These are phyloP conservation scores for Meteorus sp. DNA, from an alignment of 1,140 invertebrate species.

Conservation along the genomic window DNA sequence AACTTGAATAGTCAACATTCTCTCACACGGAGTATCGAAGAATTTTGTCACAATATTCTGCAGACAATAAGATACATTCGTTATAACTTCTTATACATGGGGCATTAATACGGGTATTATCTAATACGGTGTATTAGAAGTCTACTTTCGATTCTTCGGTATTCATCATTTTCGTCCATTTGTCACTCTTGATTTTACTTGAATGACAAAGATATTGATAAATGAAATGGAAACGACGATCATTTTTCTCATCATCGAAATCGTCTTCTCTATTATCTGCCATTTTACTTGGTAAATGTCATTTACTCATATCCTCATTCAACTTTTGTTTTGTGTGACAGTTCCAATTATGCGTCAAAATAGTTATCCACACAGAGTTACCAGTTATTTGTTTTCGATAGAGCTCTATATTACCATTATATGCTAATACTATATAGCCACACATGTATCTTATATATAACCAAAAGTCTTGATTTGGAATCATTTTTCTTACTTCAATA, in stretches of 20 bases:
- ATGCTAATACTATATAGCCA: no score
- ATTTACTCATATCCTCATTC: no score
- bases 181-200: conserved; percentile 68
- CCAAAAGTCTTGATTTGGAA: no score
- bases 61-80: conserved; percentile 23
- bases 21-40: conserved; percentile 63
- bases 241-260: conserved; percentile 41
- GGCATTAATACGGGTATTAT: neutral
- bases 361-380: no score
- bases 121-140: neutral
- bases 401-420: no score
- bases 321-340: no score
- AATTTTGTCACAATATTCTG: conserved; percentile 66
- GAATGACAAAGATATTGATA: conserved; percentile 44
- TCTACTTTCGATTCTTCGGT: conserved; percentile 66
- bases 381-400: no score
- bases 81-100: neutral
- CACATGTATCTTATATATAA: no score
- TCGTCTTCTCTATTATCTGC: no score
- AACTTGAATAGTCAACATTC: conserved; percentile 62
- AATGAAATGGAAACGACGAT: conserved; percentile 47
- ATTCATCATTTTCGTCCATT: conserved; percentile 75
- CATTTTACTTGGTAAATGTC: no score
- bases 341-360: no score
- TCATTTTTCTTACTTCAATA: no score